These are phyloP conservation scores for Zaprionus africanus DNA, from an alignment of 1,140 invertebrate genomes.

Conservation along the genomic window DNA sequence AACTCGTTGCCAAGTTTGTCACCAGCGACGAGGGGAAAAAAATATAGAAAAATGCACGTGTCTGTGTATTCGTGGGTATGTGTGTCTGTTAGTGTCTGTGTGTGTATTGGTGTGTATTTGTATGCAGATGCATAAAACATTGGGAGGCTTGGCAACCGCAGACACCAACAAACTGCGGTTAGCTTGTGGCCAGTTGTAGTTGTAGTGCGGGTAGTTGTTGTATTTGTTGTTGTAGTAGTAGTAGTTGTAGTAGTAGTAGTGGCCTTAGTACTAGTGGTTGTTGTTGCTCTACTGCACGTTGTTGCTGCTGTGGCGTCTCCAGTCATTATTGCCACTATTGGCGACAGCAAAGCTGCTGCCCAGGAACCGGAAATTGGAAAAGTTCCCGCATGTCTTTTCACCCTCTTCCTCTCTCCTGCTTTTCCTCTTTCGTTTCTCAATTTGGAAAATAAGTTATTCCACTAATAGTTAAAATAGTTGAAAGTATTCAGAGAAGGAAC, in stretches of 20 bases:
- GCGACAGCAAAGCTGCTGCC: slow-evolving; percentile 40
- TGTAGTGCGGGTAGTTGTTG: slow-evolving; percentile 27
- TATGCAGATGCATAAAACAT: slow-evolving; percentile 51
- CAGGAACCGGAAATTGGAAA: slow-evolving; percentile 76
- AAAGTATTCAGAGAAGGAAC: neutral
- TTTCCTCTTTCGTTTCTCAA: slow-evolving; percentile 20
- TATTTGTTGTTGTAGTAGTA: neutral
- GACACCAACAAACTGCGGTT: slow-evolving; percentile 61
- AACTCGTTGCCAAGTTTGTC: slow-evolving; percentile 77
- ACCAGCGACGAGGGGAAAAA: slow-evolving; percentile 50
- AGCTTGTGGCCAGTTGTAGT: slow-evolving; percentile 41
- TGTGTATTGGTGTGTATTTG: slow-evolving; percentile 24
- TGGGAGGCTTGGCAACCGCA: slow-evolving; percentile 61
- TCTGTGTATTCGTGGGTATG: slow-evolving; percentile 22
- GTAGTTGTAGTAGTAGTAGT: neutral
- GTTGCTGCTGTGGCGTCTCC: slow-evolving; percentile 23
- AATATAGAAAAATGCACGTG: slow-evolving; percentile 37
- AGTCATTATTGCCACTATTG: slow-evolving; percentile 65
- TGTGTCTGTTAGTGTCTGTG: slow-evolving; percentile 6
- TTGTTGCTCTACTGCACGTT: slow-evolving; percentile 9
- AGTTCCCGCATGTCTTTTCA: slow-evolving; percentile 35
- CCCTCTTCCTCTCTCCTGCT: neutral
- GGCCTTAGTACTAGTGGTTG: slow-evolving; percentile 22
- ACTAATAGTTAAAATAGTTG: slow-evolving; percentile 21
- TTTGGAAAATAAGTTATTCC: slow-evolving; percentile 24